These are phyloP conservation scores for Lepidochitona cinerea DNA, from an alignment of 2,888 invertebrate genomes.

Conservation along the genomic window DNA sequence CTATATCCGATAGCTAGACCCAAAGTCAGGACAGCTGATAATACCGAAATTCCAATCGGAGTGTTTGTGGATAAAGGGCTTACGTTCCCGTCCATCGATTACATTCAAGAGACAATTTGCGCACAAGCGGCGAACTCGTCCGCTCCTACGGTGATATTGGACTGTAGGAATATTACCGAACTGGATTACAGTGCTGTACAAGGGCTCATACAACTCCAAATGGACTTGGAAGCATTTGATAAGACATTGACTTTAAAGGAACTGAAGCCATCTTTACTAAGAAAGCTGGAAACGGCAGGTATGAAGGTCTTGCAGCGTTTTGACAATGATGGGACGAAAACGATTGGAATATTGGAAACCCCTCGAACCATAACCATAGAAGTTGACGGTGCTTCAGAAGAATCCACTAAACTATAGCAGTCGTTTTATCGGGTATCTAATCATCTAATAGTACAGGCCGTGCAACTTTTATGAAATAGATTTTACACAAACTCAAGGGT, in stretches of 20 bases:
- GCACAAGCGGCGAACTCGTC: not conserved
- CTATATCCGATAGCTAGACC: not conserved
- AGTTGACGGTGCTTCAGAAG: not conserved
- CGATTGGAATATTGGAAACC: not conserved
- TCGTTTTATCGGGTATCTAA: too few species aligned
- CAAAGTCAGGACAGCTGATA: not conserved
- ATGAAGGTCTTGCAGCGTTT: not conserved
- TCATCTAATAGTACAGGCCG: too few species aligned
- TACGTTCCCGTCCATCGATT: not conserved
- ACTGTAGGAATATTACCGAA: not conserved
- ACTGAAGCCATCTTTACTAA: not conserved
- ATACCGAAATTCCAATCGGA: not conserved
- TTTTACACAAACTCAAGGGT: too few species aligned
- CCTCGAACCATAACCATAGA: not conserved
- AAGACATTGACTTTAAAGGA: not conserved
- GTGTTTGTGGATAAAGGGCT: not conserved
- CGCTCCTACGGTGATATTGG: not conserved
- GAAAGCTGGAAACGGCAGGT: not conserved
- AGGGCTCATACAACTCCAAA: not conserved
- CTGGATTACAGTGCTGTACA: constrained; percentile 4
- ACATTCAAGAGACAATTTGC: not conserved
- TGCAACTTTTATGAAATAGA: too few species aligned
- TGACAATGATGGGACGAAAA: not conserved
- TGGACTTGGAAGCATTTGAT: not conserved
- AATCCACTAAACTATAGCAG: not conserved